Evolutionary conservation across 1,140 invertebrate species (phyloP).

Genomic region (Macrobrachium nipponense): DNA sequence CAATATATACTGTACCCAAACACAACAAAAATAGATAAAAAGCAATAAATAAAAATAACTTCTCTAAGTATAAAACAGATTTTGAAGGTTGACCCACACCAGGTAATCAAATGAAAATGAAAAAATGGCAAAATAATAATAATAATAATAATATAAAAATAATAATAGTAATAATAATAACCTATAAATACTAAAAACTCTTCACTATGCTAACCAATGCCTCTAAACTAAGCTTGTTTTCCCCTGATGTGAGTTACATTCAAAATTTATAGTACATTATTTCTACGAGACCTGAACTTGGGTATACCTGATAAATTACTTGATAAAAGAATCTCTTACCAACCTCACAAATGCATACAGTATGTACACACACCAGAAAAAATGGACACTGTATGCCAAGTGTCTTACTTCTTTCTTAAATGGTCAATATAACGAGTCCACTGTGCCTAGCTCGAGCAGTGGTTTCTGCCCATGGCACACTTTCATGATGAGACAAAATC

Average conservation of each 20-base stretch:
- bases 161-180: conserved; percentile 4
- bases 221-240: conserved; percentile 17
- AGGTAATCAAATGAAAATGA: conserved; percentile 8
- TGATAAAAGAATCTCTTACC: conserved; percentile 9
- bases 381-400: conserved; percentile 40
- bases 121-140: neutral
- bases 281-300: conserved; percentile 44
- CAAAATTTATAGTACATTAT: conserved; percentile 28
- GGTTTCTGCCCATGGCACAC: conserved; percentile 48
- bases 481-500: conserved; percentile 25
- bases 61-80: conserved; percentile 28
- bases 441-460: conserved; percentile 53
- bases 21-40: conserved; percentile 28
- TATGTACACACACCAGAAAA: conserved; percentile 39
- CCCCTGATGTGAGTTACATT: conserved; percentile 38
- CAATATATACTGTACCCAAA: no score
- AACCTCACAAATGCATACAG: conserved; percentile 12
- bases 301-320: conserved; percentile 42
- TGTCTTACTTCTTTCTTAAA: conserved; percentile 32
- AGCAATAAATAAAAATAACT: conserved; percentile 40
- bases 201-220: neutral
- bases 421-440: conserved; percentile 55
- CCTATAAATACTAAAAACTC: neutral
- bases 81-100: conserved; percentile 37
- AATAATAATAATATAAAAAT: neutral